phyloP scores from a whole-genome alignment of 2,113 vertebrate genomes.

The Ploceus nigricollis region DNA sequence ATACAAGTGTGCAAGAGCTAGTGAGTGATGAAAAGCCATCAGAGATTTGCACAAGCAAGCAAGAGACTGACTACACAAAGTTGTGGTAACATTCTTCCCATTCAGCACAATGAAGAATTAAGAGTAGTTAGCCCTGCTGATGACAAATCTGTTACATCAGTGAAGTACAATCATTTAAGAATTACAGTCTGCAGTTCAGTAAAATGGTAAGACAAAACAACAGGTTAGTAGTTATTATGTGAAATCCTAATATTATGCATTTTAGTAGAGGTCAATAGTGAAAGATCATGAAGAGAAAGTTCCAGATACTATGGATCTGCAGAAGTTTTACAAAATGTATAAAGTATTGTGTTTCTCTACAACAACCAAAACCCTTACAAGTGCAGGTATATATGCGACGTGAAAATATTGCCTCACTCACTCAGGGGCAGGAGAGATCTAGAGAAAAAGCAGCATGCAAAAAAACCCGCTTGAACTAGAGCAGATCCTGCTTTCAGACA shows the following conservation, averaged over 20 bases:
- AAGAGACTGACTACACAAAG: background rate
- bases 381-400: conserved; percentile 75
- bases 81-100: conserved; percentile 1
- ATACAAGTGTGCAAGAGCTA: background rate
- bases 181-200: conserved; percentile 1
- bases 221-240: conserved; percentile 57
- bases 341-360: conserved; percentile 76
- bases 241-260: conserved; percentile 32
- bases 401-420: conserved; percentile 78
- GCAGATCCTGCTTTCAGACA: conserved; percentile 33
- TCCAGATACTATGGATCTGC: conserved; percentile 62
- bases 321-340: conserved; percentile 74
- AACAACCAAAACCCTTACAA: conserved; percentile 74
- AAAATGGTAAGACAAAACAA: conserved; percentile 49
- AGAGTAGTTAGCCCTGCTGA: conserved; percentile 26
- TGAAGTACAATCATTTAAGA: conserved; percentile 44
- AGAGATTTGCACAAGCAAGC: background rate
- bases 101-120: background rate
- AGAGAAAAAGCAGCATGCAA: conserved; percentile 70
- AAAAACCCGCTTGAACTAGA: background rate
- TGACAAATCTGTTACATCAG: conserved; percentile 4
- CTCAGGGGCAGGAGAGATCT: conserved; percentile 57
- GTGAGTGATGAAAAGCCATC: background rate
- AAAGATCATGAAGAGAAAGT: conserved; percentile 52
- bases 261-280: conserved; percentile 63